Percentiles rank a stretch among this genome's conserved stretches.
Conservation (phyloP, 2,797 vertebrate species). For the Propithecus deckenii region DNA sequence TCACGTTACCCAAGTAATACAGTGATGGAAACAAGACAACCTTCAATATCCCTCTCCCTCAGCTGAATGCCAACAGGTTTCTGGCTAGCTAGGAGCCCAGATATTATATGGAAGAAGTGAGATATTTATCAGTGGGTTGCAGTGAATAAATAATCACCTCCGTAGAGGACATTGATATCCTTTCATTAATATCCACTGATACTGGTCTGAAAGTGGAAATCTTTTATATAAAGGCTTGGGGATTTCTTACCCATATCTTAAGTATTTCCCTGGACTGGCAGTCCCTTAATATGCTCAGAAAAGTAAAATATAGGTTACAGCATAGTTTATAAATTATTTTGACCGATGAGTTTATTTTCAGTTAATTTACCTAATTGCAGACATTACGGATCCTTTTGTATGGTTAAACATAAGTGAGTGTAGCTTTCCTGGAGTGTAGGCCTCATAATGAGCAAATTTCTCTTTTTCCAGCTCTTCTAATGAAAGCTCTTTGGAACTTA, state of each 20-base stretch:
- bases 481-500: constrained; percentile 8
- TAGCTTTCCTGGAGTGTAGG: not conserved
- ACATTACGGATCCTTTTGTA: constrained; percentile 39
- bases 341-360: constrained; percentile 25
- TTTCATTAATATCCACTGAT: not conserved
- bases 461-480: constrained; percentile 10
- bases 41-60: not conserved
- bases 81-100: not conserved
- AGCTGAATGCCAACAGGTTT: not conserved
- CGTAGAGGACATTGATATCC: not conserved
- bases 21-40: not conserved
- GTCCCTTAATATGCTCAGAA: constrained; percentile 11
- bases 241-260: not conserved
- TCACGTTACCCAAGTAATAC: not conserved
- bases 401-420: constrained; percentile 32
- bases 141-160: not conserved
- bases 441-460: not conserved
- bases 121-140: not conserved
- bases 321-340: constrained; percentile 50
- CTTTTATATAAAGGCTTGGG: constrained; percentile 1
- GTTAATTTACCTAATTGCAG: constrained; percentile 50
- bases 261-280: not conserved
- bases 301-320: constrained; percentile 20
- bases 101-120: not conserved
- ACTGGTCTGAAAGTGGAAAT: not conserved